Evolutionary conservation across 2,888 invertebrate species (phyloP), one percentile per base, ranked within the genome.

Genomic region (Fragum sueziense): DNA sequence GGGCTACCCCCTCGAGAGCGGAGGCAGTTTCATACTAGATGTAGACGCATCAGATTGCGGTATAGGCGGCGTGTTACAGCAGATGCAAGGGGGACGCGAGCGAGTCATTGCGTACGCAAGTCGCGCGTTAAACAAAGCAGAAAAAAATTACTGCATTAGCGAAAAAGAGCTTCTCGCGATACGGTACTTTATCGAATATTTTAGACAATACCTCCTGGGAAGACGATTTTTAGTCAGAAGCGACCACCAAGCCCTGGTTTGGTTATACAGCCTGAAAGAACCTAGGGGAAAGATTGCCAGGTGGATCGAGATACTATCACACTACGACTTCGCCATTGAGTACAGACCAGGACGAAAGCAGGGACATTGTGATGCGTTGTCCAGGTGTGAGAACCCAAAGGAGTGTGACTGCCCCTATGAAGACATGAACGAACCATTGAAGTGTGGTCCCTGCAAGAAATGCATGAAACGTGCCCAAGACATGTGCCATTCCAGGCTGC

Each of bases 21-120:
- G 34, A 3, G 72, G 74, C 22, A 59, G 57, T 9, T 86, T 79
- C 52, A 76, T 78, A 3, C 52, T 86, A 20, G 84, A 85, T 70
- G 80, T 76, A 17, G 85, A 86, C 78, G 85, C 80, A 0, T 77
- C 79, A 31, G 80, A 74, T 57, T 27, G 25, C 17, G 74, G 83
- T 7, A 75, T 84, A 17, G 79, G 78, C 3, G 82, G 72, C 20
- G 82, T 87, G 2, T 41, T 85, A 2, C 69, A 57, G 14, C 83
- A 86, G 37, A 69, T 82, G 14, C 82, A 82, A 37, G 74, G 77
- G 22, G 82, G 73, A 0, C 14, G 47, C 11, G 80, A 81, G 34
- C 59, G 81, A 9, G 78, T 84, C 20, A 79, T 85, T n/a, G 71
- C 75, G 22, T 69, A 51, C 20, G 84, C 79, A 0, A 82, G 85